Evolutionary conservation across 2,888 invertebrate species (phyloP).

Genomic region (Oxycera nigricornis): DNA sequence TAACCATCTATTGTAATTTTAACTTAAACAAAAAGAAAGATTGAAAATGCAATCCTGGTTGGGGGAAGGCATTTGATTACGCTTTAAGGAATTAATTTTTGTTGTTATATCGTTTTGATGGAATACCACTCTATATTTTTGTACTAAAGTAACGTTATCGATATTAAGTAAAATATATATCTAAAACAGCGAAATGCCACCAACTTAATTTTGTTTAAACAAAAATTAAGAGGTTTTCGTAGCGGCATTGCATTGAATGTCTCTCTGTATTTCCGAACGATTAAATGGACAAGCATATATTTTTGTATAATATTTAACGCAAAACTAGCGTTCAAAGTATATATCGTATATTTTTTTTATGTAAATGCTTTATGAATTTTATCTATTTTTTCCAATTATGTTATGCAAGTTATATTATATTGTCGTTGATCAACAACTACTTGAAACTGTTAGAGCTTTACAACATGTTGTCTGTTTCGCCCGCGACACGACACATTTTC

Average conservation of each 20-base stretch:
- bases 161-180: not conserved
- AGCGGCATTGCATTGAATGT: too few relatives aligned
- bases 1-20: not conserved
- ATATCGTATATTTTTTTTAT: not conserved
- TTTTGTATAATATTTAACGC: constrained; percentile 21
- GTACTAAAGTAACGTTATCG: not conserved
- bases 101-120: constrained; percentile 9
- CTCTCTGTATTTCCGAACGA: not conserved
- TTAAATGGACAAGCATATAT: not conserved
- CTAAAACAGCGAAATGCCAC: not conserved
- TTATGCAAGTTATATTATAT: not conserved
- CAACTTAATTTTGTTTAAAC: too few relatives aligned
- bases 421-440: not conserved
- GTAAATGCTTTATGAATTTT: not conserved
- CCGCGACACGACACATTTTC: not conserved
- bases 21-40: constrained; percentile 32
- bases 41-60: constrained; percentile 51
- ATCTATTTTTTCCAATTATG: not conserved
- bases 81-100: constrained; percentile 49
- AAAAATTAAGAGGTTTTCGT: too few relatives aligned
- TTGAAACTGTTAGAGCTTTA: not conserved
- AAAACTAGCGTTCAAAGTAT: not conserved
- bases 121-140: not conserved
- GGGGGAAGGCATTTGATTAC: constrained; percentile 56
- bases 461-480: not conserved